Percentiles rank a stretch among this genome's conserved stretches.
phyloP scores from a whole-genome alignment of 2,113 vertebrate genomes.

The Amphiprion percula region DNA sequence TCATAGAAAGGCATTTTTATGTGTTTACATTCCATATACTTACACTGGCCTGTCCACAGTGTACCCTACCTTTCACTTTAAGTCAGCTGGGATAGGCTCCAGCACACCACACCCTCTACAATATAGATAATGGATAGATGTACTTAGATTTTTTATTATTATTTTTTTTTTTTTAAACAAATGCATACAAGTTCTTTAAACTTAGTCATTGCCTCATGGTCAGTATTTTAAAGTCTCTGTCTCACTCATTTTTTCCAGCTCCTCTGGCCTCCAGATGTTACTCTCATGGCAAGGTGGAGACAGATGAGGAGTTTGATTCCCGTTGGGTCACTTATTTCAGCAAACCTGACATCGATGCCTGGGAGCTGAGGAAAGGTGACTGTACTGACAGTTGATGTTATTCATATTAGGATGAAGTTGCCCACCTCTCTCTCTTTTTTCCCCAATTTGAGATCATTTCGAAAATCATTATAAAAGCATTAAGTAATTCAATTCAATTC shows the following conservation, averaged over 20 bases:
- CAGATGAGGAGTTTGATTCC: constrained; percentile 97
- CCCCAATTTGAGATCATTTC: not conserved
- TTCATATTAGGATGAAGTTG: not conserved
- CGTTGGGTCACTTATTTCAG: constrained; percentile 98
- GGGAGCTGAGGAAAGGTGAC: constrained; percentile 97
- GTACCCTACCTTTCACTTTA: no score
- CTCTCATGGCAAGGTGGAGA: constrained; percentile 92
- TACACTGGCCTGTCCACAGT: no score
- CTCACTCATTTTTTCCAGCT: constrained; percentile 74
- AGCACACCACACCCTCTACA: no score
- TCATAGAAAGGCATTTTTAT: no score
- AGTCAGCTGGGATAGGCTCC: no score
- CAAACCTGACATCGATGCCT: constrained; percentile 96
- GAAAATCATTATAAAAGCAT: not conserved
- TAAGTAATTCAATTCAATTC: not conserved
- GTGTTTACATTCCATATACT: no score
- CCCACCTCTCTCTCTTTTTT: no score
- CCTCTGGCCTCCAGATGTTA: constrained; percentile 89
- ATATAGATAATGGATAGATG: no score
- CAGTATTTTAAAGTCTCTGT: not conserved
- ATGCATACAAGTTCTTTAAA: not conserved
- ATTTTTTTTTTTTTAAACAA: no score
- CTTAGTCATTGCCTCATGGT: not conserved
- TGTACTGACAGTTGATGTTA: not conserved
- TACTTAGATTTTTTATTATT: no score